phyloP scores from a whole-genome alignment of 2,888 invertebrate genomes.

The Frankliniella fusca region DNA sequence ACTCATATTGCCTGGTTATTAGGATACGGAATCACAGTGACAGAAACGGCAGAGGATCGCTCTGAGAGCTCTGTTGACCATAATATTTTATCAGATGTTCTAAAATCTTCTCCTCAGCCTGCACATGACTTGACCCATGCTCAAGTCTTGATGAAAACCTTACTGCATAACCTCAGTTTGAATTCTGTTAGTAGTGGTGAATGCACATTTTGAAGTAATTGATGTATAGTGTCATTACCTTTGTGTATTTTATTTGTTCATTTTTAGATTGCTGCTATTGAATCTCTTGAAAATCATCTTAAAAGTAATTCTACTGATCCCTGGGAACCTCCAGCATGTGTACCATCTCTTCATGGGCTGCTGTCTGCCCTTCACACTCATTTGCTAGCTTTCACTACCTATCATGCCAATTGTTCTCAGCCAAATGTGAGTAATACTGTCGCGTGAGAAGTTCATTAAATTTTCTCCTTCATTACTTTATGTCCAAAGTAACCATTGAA shows the following conservation, averaged over 20 bases:
- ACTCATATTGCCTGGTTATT: slow-evolving; percentile 55
- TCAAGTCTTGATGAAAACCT: slow-evolving; percentile 54
- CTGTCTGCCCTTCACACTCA: slow-evolving; percentile 58
- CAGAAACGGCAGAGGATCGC: slow-evolving; percentile 33
- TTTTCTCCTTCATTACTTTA: not conserved
- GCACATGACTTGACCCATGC: slow-evolving; percentile 45
- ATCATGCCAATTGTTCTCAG: not conserved
- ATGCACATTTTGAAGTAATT: slow-evolving; percentile 15
- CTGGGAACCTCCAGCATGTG: slow-evolving; percentile 2
- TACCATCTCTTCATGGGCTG: slow-evolving; percentile 48
- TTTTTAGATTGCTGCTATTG: slow-evolving; percentile 27
- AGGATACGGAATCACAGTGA: slow-evolving; percentile 48
- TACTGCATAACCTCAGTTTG: slow-evolving; percentile 52
- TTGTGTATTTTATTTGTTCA: not conserved
- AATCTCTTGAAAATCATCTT: slow-evolving; percentile 44
- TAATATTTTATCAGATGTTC: not conserved
- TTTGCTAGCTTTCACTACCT: slow-evolving; percentile 47
- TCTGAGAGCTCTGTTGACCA: not conserved
- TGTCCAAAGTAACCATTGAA: not conserved
- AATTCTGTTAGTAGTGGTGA: slow-evolving; percentile 50
- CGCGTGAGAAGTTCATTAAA: slow-evolving; percentile 40
- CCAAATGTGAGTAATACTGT: slow-evolving; percentile 38
- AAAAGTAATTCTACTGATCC: slow-evolving; percentile 40
- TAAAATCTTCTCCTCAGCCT: slow-evolving; percentile 32
- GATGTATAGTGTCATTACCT: slow-evolving; percentile 28